Percentiles rank a stretch among this genome's conserved stretches.
These are phyloP conservation scores for Scrobipalpa atriplicella DNA, from an alignment of 2,888 invertebrate species.

Conservation along the genomic window DNA sequence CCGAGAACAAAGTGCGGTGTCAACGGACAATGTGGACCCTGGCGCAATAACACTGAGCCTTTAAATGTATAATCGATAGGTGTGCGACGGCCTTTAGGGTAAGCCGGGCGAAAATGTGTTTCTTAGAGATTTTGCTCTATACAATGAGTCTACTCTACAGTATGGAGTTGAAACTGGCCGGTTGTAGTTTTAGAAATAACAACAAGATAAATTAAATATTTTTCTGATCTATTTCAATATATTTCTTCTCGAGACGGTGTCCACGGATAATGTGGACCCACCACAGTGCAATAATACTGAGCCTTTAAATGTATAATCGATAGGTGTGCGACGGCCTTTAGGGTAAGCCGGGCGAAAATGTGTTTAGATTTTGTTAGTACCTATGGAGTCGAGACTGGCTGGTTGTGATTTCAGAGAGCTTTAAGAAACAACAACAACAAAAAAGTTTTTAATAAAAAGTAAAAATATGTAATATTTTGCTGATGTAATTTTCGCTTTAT, in stretches of 20 bases:
- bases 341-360: background rate
- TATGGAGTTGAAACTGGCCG: background rate
- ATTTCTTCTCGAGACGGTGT: background rate
- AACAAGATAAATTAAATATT: no score
- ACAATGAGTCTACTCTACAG: background rate
- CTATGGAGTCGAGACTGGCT: no score
- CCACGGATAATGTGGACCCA: background rate
- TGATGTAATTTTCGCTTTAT: no score
- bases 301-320: constrained; percentile 54
- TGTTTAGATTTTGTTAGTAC: background rate
- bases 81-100: constrained; percentile 27
- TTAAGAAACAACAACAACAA: no score
- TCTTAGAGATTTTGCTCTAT: background rate
- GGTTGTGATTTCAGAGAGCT: no score
- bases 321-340: constrained; percentile 37
- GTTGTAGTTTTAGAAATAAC: no score
- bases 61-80: constrained; percentile 55
- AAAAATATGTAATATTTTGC: no score
- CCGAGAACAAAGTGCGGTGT: constrained; percentile 61
- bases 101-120: background rate
- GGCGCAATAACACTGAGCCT: constrained; percentile 56
- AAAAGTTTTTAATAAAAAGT: no score
- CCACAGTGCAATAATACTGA: constrained; percentile 56
- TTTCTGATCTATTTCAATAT: no score
- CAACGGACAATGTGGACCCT: constrained; percentile 56